Evolutionary conservation across 2,888 invertebrate species (phyloP).

Genomic region (Andrena minutula): DNA sequence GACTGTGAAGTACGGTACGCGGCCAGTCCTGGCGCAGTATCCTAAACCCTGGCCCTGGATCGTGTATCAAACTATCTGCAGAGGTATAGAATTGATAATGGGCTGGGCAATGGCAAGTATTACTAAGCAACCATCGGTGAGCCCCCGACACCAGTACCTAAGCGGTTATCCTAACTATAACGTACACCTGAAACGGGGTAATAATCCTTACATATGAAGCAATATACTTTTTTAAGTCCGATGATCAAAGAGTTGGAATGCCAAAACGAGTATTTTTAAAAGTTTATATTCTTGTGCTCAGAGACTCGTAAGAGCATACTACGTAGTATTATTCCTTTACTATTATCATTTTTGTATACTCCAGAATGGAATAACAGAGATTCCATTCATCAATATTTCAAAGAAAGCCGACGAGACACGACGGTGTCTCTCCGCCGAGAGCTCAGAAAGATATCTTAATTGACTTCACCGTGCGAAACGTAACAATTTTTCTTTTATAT

Average conservation of each 20-base stretch:
- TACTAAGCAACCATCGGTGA: conserved; percentile 86
- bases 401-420: not conserved
- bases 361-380: conserved; percentile 8
- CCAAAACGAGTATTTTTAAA: conserved; percentile 60
- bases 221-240: conserved; percentile 60
- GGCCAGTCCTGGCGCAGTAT: conserved; percentile 71
- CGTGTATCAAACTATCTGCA: conserved; percentile 86
- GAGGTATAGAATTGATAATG: conserved; percentile 85
- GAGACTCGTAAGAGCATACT: conserved; percentile 17
- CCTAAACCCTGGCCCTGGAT: conserved; percentile 87
- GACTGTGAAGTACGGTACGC: conserved; percentile 72
- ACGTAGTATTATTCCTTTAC: conserved; percentile 25
- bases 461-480: not conserved
- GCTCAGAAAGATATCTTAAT: not conserved
- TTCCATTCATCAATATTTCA: not conserved
- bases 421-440: not conserved
- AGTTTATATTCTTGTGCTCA: conserved; percentile 37
- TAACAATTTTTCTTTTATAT: conserved; percentile 11
- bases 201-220: conserved; percentile 83
- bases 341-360: conserved; percentile 41
- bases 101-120: conserved; percentile 87
- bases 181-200: conserved; percentile 82
- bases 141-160: conserved; percentile 83
- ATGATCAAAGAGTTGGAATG: conserved; percentile 53
- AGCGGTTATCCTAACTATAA: conserved; percentile 81